Conservation (phyloP, 1,140 invertebrate genomes). For the Cherax destructor region DNA sequence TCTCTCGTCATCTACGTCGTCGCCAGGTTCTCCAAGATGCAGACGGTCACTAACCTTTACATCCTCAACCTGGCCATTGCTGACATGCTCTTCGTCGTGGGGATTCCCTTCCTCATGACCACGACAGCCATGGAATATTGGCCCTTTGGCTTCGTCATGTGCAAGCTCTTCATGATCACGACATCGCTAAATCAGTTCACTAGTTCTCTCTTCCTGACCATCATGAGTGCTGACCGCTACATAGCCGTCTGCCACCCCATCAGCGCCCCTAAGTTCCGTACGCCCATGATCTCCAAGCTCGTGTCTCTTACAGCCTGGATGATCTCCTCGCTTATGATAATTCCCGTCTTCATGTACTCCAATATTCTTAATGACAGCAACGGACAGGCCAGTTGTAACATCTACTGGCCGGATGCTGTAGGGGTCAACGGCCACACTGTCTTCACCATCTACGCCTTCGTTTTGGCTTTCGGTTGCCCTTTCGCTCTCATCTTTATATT, state of each 20-base stretch:
- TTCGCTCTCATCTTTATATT: slow-evolving; percentile 87
- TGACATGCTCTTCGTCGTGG: slow-evolving; percentile 46
- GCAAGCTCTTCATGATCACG: slow-evolving; percentile 54
- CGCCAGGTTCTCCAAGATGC: slow-evolving; percentile 49
- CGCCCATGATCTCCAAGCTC: slow-evolving; percentile 58
- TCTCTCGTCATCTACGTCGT: slow-evolving; percentile 54
- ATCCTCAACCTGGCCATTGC: slow-evolving; percentile 49
- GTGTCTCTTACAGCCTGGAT: slow-evolving; percentile 47
- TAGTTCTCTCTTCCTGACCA: slow-evolving; percentile 53
- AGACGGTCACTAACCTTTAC: slow-evolving; percentile 52
- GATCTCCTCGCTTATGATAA: slow-evolving; percentile 45
- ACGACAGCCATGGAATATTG: slow-evolving; percentile 46
- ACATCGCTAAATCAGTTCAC: slow-evolving; percentile 53
- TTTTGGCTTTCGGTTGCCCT: slow-evolving; percentile 85
- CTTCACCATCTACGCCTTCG: slow-evolving; percentile 93
- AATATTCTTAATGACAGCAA: slow-evolving; percentile 49
- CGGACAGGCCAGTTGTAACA: slow-evolving; percentile 50
- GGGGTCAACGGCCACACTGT: slow-evolving; percentile 80
- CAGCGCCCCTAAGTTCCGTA: slow-evolving; percentile 55
- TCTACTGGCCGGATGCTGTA: slow-evolving; percentile 70
- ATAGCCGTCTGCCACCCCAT: slow-evolving; percentile 56
- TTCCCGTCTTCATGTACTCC: slow-evolving; percentile 52
- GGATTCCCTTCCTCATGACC: slow-evolving; percentile 50
- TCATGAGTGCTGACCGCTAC: slow-evolving; percentile 53
- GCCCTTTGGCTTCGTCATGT: slow-evolving; percentile 54